Conservation (phyloP, 2,113 vertebrate genomes). For the Cebus imitator region DNA sequence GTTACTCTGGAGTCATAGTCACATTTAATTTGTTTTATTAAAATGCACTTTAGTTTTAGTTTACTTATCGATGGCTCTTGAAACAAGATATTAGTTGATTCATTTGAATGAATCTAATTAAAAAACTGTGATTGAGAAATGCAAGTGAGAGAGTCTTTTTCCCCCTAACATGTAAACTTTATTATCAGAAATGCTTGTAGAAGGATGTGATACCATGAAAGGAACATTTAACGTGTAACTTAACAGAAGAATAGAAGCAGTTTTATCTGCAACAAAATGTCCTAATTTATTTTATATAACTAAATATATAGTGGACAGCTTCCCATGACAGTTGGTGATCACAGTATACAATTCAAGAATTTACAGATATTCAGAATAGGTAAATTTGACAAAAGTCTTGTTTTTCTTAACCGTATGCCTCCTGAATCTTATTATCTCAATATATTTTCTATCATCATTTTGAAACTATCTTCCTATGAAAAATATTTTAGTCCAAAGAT, state of each 20-base stretch:
- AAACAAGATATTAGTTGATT: slow-evolving; percentile 59
- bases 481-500: slow-evolving; percentile 10
- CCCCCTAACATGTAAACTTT: neutral
- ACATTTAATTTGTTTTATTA: slow-evolving; percentile 60
- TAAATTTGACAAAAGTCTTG: neutral
- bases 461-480: slow-evolving; percentile 26
- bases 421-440: neutral
- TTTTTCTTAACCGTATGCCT: neutral
- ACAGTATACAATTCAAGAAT: neutral
- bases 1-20: slow-evolving; percentile 25
- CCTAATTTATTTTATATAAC: neutral
- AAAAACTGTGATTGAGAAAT: slow-evolving; percentile 43
- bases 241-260: neutral
- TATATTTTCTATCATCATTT: slow-evolving; percentile 10
- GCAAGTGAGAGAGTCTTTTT: neutral
- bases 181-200: neutral
- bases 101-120: slow-evolving; percentile 60
- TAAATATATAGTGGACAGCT: neutral
- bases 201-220: neutral
- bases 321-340: neutral
- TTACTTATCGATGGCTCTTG: slow-evolving; percentile 48
- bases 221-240: neutral
- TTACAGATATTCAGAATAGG: neutral
- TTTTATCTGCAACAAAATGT: neutral
- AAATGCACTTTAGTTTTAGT: slow-evolving; percentile 47